These are phyloP conservation scores for Hozukius guyotensis DNA, from an alignment of 2,797 vertebrate species.

Conservation along the genomic window DNA sequence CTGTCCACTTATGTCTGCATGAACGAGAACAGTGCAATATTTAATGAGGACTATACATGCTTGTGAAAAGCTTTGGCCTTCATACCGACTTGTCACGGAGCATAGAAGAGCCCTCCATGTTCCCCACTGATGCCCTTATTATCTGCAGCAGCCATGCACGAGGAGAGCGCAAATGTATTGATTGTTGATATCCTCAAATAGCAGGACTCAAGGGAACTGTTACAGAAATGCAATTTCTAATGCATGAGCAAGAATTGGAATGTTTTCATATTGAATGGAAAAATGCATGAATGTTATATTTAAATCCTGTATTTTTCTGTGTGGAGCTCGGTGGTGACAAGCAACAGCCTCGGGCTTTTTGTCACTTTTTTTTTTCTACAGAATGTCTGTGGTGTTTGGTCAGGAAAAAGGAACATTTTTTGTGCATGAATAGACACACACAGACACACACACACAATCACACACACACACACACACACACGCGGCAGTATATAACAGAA, in stretches of 20 bases:
- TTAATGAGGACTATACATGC: slow-evolving; percentile 8
- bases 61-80: slow-evolving; percentile 25
- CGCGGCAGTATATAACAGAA: slow-evolving; percentile 10
- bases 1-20: neutral
- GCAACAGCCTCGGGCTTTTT: neutral
- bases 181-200: slow-evolving; percentile 36
- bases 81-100: slow-evolving; percentile 24
- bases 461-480: neutral
- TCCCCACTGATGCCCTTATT: slow-evolving; percentile 40
- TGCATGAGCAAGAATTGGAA: neutral
- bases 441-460: neutral
- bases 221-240: slow-evolving; percentile 18
- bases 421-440: slow-evolving; percentile 8
- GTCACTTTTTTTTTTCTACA: neutral
- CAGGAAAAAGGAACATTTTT: slow-evolving; percentile 3
- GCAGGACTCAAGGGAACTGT: neutral
- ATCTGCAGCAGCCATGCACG: slow-evolving; percentile 10
- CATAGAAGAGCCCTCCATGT: slow-evolving; percentile 23
- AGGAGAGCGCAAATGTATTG: slow-evolving; percentile 32
- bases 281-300: slow-evolving; percentile 3
- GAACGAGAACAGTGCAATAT: slow-evolving; percentile 25
- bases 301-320: neutral
- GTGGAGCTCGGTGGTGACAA: neutral
- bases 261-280: neutral
- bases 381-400: neutral